Conservation (phyloP, 2,888 invertebrate genomes). For the Scaptodrosophila latifasciaeformis region DNA sequence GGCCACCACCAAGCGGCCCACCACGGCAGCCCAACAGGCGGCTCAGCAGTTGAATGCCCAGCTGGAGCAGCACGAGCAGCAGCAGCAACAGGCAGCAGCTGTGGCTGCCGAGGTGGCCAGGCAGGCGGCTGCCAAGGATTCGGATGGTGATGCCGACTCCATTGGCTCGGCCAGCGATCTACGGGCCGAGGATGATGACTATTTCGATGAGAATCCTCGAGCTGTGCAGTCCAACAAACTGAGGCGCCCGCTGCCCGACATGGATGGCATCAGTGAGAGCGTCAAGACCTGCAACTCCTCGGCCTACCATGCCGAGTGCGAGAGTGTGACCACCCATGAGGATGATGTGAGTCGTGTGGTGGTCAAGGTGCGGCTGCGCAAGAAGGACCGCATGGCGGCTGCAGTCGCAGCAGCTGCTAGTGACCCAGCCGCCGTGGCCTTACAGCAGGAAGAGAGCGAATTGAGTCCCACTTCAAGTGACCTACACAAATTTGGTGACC, state of each 20-base stretch:
- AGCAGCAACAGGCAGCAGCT: conserved; percentile 48
- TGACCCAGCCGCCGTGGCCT: conserved; percentile 26
- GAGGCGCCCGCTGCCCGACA: conserved; percentile 70
- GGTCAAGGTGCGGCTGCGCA: conserved; percentile 76
- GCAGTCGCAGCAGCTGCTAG: conserved; percentile 31
- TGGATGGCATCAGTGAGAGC: conserved; percentile 79
- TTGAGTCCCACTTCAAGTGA: conserved; percentile 76
- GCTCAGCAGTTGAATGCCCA: conserved; percentile 58
- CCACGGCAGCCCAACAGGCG: conserved; percentile 70
- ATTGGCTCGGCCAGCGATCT: conserved; percentile 85
- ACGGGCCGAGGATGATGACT: conserved; percentile 77
- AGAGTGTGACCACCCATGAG: conserved; percentile 80
- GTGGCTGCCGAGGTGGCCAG: conserved; percentile 43
- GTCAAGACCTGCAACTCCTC: conserved; percentile 82
- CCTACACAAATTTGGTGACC: conserved; percentile 85
- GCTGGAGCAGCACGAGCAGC: conserved; percentile 42
- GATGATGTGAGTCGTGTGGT: conserved; percentile 78
- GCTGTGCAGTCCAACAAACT: conserved; percentile 65
- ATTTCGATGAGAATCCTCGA: conserved; percentile 74
- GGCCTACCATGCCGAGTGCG: conserved; percentile 84
- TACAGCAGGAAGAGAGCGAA: conserved; percentile 76
- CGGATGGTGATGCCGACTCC: conserved; percentile 80
- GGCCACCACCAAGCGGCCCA: conserved; percentile 63
- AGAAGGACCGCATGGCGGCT: conserved; percentile 71
- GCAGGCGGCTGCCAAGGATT: conserved; percentile 38